These are phyloP conservation scores for Volucella bombylans DNA, from an alignment of 2,888 invertebrate genomes.

Conservation along the genomic window DNA sequence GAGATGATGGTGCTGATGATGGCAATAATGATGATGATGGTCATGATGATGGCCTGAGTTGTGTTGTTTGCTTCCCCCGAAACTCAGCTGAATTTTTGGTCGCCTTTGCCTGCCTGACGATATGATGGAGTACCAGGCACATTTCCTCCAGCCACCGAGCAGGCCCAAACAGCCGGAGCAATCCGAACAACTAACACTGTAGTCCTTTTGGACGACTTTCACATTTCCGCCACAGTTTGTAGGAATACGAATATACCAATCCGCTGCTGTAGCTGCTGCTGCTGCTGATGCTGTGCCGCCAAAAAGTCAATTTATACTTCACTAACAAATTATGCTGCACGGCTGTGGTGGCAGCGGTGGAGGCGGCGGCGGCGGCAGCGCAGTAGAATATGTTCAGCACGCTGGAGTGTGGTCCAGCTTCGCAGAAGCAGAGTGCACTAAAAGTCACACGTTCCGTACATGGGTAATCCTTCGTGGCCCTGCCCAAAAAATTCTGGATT, in stretches of 20 bases:
- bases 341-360: background rate
- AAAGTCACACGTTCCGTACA: slow-evolving; percentile 73
- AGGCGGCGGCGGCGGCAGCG: background rate
- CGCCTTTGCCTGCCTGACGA: slow-evolving; percentile 71
- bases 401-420: slow-evolving; percentile 48
- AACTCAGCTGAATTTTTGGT: slow-evolving; percentile 55
- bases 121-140: slow-evolving; percentile 70
- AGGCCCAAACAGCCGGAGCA: background rate
- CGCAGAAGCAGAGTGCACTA: slow-evolving; percentile 72
- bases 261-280: background rate
- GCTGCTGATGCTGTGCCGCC: slow-evolving; percentile 29
- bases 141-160: slow-evolving; percentile 48
- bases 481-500: slow-evolving; percentile 67
- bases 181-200: background rate
- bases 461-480: slow-evolving; percentile 73
- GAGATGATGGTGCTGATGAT: slow-evolving; percentile 34
- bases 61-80: slow-evolving; percentile 55
- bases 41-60: slow-evolving; percentile 59
- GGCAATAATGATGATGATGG: slow-evolving; percentile 41
- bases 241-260: slow-evolving; percentile 51
- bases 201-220: slow-evolving; percentile 58
- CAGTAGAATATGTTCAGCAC: slow-evolving; percentile 55
- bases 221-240: slow-evolving; percentile 61
- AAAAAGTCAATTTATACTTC: slow-evolving; percentile 73
- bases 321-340: slow-evolving; percentile 69